Evolutionary conservation across 1,140 invertebrate species (phyloP).

Genomic region (Bombus consobrinus): DNA sequence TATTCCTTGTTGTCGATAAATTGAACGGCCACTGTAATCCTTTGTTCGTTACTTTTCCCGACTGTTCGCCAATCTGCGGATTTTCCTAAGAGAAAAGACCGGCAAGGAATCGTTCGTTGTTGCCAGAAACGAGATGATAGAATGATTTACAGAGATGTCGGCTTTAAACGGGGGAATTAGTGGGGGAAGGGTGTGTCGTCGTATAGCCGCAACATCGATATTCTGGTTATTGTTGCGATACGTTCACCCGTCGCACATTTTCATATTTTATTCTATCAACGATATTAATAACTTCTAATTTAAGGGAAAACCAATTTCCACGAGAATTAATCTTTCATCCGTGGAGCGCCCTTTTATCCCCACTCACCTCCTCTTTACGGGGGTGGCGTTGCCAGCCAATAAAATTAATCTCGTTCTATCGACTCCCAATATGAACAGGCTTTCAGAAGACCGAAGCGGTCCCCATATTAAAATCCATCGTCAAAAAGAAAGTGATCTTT

Average conservation of each 20-base stretch:
- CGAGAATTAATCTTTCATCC: no score
- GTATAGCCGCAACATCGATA: no score
- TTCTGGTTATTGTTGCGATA: no score
- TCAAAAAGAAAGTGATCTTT: not conserved
- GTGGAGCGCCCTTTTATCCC: no score
- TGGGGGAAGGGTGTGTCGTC: no score
- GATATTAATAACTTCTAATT: not conserved
- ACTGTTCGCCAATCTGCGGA: no score
- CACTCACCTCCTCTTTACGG: no score
- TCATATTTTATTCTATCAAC: not conserved
- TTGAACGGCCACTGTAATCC: not conserved
- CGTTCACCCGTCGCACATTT: not conserved
- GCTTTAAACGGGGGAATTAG: no score
- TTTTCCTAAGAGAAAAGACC: not conserved
- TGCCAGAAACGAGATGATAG: no score
- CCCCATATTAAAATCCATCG: conserved; percentile 34
- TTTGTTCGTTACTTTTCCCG: not conserved
- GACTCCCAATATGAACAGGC: conserved; percentile 10
- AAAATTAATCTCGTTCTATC: conserved; percentile 10
- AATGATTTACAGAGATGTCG: no score
- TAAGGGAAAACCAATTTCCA: not conserved
- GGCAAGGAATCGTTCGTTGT: no score
- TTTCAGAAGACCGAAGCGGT: not conserved
- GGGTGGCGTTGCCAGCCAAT: not conserved
- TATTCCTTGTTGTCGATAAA: not conserved